These are phyloP conservation scores for Vandiemenella viatica DNA, from an alignment of 2,888 invertebrate genomes.

Conservation along the genomic window DNA sequence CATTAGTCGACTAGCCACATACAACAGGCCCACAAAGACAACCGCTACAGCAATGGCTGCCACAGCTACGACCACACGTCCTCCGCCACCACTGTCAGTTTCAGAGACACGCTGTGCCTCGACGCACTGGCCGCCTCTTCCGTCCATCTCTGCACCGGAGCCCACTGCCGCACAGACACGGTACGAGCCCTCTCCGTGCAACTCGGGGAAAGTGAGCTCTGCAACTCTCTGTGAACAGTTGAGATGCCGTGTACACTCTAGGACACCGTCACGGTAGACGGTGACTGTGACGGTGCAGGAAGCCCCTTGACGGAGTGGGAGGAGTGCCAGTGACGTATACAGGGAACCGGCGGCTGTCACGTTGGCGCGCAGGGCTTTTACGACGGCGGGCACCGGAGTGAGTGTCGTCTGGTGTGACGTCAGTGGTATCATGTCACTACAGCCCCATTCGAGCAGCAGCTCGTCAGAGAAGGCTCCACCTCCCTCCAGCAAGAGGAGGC, in stretches of 20 bases:
- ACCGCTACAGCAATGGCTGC: conserved; percentile 31
- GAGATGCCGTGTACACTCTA: conserved; percentile 43
- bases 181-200: conserved; percentile 48
- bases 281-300: conserved; percentile 25
- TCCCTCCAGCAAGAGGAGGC: conserved; percentile 47
- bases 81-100: too few species aligned
- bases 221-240: conserved; percentile 48
- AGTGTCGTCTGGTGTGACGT: conserved; percentile 17
- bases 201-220: conserved; percentile 38
- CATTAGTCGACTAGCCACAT: conserved; percentile 48
- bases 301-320: conserved; percentile 17
- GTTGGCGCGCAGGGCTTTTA: conserved; percentile 30
- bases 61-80: conserved; percentile 25
- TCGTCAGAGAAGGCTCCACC: conserved; percentile 38
- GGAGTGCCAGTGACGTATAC: conserved; percentile 21
- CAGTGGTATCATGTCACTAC: conserved; percentile 41
- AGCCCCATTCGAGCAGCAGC: conserved; percentile 47
- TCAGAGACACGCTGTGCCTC: conserved; percentile 38
- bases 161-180: conserved; percentile 46
- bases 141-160: conserved; percentile 20
- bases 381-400: conserved; percentile 25
- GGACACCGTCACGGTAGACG: conserved; percentile 25
- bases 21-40: conserved; percentile 38
- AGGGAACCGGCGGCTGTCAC: conserved; percentile 34
- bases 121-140: conserved; percentile 36